Percentiles rank a stretch among this genome's conserved stretches.
Evolutionary conservation across 2,888 invertebrate species (phyloP).

Genomic region (Therioaphis trifolii): DNA sequence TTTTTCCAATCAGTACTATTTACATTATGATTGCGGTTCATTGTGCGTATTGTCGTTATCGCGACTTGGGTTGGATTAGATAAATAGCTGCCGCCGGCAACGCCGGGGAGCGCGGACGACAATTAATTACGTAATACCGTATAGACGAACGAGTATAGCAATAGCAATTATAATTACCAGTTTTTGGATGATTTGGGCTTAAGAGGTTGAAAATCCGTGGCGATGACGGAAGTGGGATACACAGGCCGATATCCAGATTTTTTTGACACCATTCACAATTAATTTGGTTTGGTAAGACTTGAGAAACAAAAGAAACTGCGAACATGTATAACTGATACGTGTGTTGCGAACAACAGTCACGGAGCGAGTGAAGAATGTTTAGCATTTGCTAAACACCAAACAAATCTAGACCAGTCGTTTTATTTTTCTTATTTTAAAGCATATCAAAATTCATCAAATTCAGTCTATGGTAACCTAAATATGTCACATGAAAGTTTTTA

Average conservation of each 20-base stretch:
- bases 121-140: constrained; percentile 9
- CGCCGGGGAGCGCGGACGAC: constrained; percentile 16
- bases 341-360: not conserved
- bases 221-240: not conserved
- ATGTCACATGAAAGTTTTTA: too few species aligned
- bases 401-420: too few species aligned
- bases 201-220: constrained; percentile 15
- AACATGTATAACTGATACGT: not conserved
- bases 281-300: not conserved
- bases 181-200: constrained; percentile 9
- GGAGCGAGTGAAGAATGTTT: not conserved
- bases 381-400: too few species aligned
- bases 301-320: not conserved
- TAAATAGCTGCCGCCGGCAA: constrained; percentile 28
- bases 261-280: too few species aligned
- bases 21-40: constrained; percentile 15
- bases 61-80: not conserved
- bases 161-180: constrained; percentile 18
- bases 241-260: not conserved
- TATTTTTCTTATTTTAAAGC: too few species aligned
- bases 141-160: not conserved
- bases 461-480: too few species aligned
- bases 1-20: not conserved
- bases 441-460: too few species aligned
- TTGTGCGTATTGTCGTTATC: constrained; percentile 21